A percentile compares a stretch with the other conserved stretches of the same genome.
phyloP scores from a whole-genome alignment of 1,140 invertebrate species.

The Pentalonia nigronervosa region DNA sequence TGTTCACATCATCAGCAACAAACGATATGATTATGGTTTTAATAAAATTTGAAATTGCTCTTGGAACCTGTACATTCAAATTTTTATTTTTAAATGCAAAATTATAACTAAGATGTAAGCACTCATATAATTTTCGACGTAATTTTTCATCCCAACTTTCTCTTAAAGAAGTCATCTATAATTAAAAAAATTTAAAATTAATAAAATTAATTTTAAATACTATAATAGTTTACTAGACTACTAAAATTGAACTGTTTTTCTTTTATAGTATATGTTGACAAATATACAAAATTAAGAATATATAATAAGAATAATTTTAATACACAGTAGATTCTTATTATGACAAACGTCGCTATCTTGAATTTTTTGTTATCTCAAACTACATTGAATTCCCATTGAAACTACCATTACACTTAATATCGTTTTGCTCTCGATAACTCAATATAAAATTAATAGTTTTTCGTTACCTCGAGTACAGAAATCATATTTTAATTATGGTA shows the following conservation, averaged over 20 bases:
- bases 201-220: not conserved
- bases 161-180: constrained; percentile 1
- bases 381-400: too few relatives aligned
- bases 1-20: not conserved
- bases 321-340: too few relatives aligned
- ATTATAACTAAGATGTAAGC: constrained; percentile 45
- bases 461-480: too few relatives aligned
- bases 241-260: not conserved
- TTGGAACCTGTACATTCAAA: not conserved
- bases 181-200: not conserved
- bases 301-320: too few relatives aligned
- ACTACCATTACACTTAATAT: too few relatives aligned
- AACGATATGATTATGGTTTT: not conserved
- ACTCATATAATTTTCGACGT: constrained; percentile 7
- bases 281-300: too few relatives aligned
- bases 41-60: constrained; percentile 20
- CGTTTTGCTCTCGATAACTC: too few relatives aligned
- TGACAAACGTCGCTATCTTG: too few relatives aligned
- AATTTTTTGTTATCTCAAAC: too few relatives aligned
- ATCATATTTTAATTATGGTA: too few relatives aligned
- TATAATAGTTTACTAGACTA: not conserved
- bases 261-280: too few relatives aligned
- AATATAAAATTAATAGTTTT: too few relatives aligned
- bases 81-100: constrained; percentile 26
- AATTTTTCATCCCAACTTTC: constrained; percentile 52